A percentile compares a stretch with the other conserved stretches of the same genome.
These are phyloP conservation scores for Ptychadena robeensis DNA, from an alignment of 2,797 vertebrate species.

Conservation along the genomic window DNA sequence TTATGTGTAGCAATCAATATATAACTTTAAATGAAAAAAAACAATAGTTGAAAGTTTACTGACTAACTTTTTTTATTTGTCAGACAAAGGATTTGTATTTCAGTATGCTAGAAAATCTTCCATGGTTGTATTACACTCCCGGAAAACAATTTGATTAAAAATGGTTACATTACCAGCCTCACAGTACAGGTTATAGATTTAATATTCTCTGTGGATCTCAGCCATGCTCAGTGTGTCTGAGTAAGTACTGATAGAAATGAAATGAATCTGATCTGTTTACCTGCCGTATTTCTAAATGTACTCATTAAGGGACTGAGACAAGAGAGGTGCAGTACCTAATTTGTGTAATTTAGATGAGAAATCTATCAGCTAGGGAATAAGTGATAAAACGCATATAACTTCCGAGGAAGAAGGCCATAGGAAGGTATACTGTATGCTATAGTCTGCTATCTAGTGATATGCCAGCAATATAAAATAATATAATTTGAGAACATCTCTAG, in stretches of 20 bases:
- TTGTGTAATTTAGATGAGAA: neutral
- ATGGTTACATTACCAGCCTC: constrained; percentile 27
- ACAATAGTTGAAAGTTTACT: too few species aligned
- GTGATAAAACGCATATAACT: neutral
- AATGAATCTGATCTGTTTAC: constrained; percentile 18
- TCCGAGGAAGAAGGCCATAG: too few species aligned
- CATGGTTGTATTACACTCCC: neutral
- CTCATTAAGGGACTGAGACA: constrained; percentile 12
- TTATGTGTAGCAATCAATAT: too few species aligned
- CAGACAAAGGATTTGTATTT: neutral
- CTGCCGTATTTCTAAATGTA: constrained; percentile 11
- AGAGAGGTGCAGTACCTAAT: neutral
- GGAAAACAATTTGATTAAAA: constrained; percentile 35
- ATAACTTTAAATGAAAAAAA: too few species aligned
- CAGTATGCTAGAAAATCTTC: neutral
- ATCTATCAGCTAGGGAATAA: neutral
- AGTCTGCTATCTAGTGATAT: neutral
- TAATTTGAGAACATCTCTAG: neutral
- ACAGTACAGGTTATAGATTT: constrained; percentile 5
- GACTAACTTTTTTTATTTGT: too few species aligned
- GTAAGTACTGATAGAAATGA: constrained; percentile 25
- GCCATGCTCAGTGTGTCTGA: constrained; percentile 9
- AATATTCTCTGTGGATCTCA: constrained; percentile 21
- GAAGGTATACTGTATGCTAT: neutral
- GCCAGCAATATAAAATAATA: neutral